A percentile compares a stretch with the other conserved stretches of the same genome.
Conservation (phyloP, 2,888 invertebrate species). For the Piscicola geometra region DNA sequence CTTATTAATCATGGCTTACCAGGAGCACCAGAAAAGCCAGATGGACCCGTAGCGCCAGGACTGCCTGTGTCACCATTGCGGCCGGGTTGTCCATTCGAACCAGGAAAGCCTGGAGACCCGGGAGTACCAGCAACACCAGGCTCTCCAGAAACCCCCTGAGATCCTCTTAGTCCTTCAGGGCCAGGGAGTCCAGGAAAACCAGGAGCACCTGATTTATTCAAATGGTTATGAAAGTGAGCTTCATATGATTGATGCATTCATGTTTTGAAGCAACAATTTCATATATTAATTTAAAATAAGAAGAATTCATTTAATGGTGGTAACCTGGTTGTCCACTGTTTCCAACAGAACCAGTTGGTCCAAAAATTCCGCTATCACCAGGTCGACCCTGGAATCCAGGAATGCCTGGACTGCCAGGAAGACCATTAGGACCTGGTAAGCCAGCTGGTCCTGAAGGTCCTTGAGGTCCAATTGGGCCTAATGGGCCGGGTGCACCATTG, state of each 20-base stretch:
- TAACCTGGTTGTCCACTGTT: slow-evolving; percentile 30
- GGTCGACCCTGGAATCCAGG: slow-evolving; percentile 31
- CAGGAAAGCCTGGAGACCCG: slow-evolving; percentile 35
- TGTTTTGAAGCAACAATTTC: background rate
- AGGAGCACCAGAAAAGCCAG: slow-evolving; percentile 32
- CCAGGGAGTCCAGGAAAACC: slow-evolving; percentile 13
- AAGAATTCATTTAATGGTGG: slow-evolving; percentile 27
- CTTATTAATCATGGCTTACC: no score
- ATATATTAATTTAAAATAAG: background rate
- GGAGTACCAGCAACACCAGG: slow-evolving; percentile 30
- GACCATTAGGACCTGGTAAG: background rate
- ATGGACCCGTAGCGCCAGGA: slow-evolving; percentile 28
- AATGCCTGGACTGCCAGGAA: slow-evolving; percentile 25
- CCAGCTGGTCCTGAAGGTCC: background rate
- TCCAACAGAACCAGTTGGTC: slow-evolving; percentile 33
- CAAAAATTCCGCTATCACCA: slow-evolving; percentile 30
- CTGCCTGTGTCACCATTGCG: slow-evolving; percentile 5
- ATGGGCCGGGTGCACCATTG: slow-evolving; percentile 13
- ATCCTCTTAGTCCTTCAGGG: slow-evolving; percentile 34
- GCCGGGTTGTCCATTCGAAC: slow-evolving; percentile 33
- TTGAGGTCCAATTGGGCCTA: slow-evolving; percentile 22
- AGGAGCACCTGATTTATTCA: slow-evolving; percentile 4
- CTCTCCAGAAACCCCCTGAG: slow-evolving; percentile 23
- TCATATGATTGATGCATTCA: background rate
- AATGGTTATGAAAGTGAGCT: no score